Conservation (phyloP, 2,888 invertebrate species). For the Tryphoninae sp. region DNA sequence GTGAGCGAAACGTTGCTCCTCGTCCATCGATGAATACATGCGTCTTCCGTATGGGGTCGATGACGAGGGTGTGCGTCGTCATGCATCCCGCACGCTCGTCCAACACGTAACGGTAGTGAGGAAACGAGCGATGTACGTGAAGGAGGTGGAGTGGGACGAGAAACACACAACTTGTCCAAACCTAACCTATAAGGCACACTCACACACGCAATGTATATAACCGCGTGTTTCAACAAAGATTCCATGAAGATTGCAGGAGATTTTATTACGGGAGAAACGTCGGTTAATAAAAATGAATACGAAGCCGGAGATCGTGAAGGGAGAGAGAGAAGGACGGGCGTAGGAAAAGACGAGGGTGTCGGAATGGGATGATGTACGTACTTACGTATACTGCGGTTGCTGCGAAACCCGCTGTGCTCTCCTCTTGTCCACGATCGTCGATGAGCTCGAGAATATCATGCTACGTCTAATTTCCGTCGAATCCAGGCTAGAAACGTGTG, state of each 20-base stretch:
- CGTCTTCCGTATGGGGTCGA: not conserved
- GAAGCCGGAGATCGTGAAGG: constrained; percentile 21
- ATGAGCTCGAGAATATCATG: not conserved
- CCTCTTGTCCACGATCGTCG: not conserved
- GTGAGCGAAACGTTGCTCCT: constrained; percentile 28
- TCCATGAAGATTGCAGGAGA: constrained; percentile 81
- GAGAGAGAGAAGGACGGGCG: constrained; percentile 1
- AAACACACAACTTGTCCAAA: constrained; percentile 70
- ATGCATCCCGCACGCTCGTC: constrained; percentile 40
- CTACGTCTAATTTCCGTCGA: not conserved
- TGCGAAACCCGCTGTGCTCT: not conserved
- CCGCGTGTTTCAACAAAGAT: constrained; percentile 81
- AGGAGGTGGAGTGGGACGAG: constrained; percentile 58
- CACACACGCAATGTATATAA: constrained; percentile 67
- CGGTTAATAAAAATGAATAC: constrained; percentile 82
- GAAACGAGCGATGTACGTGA: constrained; percentile 55
- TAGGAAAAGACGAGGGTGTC: constrained; percentile 18
- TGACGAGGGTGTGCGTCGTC: constrained; percentile 54
- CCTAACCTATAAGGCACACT: constrained; percentile 53
- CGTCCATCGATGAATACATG: constrained; percentile 45
- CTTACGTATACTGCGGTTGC: not conserved
- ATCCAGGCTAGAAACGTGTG: not conserved
- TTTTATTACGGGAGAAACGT: constrained; percentile 81
- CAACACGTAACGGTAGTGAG: constrained; percentile 42
- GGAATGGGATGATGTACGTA: constrained; percentile 35